Conservation (phyloP, 2,797 vertebrate genomes). For the Varecia variegata region DNA sequence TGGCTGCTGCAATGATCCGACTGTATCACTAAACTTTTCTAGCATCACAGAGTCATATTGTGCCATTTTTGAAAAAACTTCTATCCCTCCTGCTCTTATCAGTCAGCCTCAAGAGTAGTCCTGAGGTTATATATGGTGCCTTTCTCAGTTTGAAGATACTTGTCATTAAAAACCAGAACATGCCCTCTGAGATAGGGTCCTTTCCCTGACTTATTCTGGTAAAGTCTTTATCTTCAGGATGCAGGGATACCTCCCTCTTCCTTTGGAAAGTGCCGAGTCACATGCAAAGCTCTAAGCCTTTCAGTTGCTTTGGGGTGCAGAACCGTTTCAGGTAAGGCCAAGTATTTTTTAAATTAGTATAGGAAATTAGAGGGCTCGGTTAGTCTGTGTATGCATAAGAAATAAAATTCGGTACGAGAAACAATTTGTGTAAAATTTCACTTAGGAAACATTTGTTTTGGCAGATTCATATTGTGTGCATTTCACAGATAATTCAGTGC, state of each 20-base stretch:
- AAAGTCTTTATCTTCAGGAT: slow-evolving; percentile 62
- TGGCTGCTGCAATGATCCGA: not conserved
- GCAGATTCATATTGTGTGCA: not conserved
- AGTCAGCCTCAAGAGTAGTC: not conserved
- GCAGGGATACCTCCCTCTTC: slow-evolving; percentile 46
- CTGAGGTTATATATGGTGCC: not conserved
- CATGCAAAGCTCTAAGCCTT: not conserved
- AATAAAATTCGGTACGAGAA: not conserved
- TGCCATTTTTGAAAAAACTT: not conserved
- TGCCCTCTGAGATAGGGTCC: slow-evolving; percentile 32
- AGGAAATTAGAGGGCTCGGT: not conserved
- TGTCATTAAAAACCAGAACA: not conserved
- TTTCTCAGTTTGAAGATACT: not conserved
- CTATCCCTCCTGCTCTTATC: not conserved
- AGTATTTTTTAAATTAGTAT: not conserved
- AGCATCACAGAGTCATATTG: not conserved
- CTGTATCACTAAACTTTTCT: not conserved
- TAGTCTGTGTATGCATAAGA: not conserved
- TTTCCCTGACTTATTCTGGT: not conserved
- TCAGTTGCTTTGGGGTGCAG: slow-evolving; percentile 22
- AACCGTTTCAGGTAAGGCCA: slow-evolving; percentile 62
- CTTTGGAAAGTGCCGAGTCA: slow-evolving; percentile 25
- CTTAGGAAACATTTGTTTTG: not conserved
- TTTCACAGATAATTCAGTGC: not conserved
- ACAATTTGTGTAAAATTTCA: not conserved